These are phyloP conservation scores for Xiphophorus maculatus DNA, from an alignment of 2,113 vertebrate species.

Conservation along the genomic window DNA sequence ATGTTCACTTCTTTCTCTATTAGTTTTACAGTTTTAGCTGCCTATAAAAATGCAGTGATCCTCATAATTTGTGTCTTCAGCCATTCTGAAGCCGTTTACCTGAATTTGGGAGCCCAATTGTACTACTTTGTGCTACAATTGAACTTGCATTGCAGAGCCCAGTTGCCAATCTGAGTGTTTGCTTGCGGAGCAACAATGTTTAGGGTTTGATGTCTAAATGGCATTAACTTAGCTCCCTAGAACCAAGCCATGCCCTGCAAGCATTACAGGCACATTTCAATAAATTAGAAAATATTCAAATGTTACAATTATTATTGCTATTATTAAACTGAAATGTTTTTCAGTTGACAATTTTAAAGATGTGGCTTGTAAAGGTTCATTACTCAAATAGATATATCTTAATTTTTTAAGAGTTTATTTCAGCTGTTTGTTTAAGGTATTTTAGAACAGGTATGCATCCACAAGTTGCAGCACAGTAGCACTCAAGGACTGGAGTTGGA, in stretches of 20 bases:
- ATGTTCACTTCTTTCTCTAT: background rate
- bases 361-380: background rate
- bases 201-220: background rate
- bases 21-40: background rate
- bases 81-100: background rate
- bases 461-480: too few relatives aligned
- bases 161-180: background rate
- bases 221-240: background rate
- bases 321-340: too few relatives aligned
- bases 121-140: background rate
- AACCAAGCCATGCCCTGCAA: background rate
- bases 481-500: background rate
- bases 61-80: background rate
- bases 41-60: background rate
- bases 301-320: too few relatives aligned
- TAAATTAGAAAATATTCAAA: background rate
- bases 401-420: background rate
- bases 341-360: background rate
- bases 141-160: background rate
- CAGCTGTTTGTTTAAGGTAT: too few relatives aligned
- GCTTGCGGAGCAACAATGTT: background rate
- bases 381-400: background rate
- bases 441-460: too few relatives aligned
- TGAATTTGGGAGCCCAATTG: background rate
- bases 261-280: background rate